phyloP scores from a whole-genome alignment of 2,888 invertebrate species.

The Heteromyza rotundicornis region DNA sequence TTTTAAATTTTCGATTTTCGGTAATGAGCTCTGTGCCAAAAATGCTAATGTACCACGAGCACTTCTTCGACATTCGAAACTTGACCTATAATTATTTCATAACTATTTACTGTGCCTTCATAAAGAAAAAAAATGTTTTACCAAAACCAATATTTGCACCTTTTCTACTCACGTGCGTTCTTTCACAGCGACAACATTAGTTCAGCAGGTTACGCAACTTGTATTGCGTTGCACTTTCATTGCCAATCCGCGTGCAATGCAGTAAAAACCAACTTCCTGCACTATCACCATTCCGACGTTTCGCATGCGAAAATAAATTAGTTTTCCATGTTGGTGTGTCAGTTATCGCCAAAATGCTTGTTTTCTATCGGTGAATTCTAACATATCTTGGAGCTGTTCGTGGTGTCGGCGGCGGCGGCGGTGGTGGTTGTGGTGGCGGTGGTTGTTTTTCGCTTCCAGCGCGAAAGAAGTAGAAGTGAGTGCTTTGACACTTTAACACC shows the following conservation, averaged over 20 bases:
- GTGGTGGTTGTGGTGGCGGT: background rate
- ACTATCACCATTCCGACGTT: slow-evolving; percentile 12
- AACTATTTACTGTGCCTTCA: too few relatives aligned
- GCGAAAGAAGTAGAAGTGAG: background rate
- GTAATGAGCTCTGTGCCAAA: too few relatives aligned
- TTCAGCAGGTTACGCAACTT: slow-evolving; percentile 26
- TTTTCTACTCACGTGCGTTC: too few relatives aligned
- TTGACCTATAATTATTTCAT: too few relatives aligned
- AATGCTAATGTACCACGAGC: too few relatives aligned
- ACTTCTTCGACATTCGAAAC: too few relatives aligned
- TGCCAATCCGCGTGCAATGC: slow-evolving; percentile 26
- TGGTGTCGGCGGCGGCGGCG: background rate
- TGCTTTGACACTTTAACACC: slow-evolving; percentile 13
- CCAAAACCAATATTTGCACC: too few relatives aligned
- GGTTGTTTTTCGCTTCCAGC: background rate
- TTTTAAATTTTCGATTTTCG: too few relatives aligned
- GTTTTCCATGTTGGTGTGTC: slow-evolving; percentile 61
- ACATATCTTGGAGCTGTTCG: slow-evolving; percentile 1
- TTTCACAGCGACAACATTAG: slow-evolving; percentile 5
- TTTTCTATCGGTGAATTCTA: slow-evolving; percentile 35
- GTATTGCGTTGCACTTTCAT: slow-evolving; percentile 31
- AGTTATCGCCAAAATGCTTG: slow-evolving; percentile 48
- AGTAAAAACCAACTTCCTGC: slow-evolving; percentile 24
- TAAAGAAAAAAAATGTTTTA: too few relatives aligned
- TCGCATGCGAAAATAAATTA: slow-evolving; percentile 55